phyloP scores from a whole-genome alignment of 2,113 vertebrate genomes.

The Sebastes schlegelii region DNA sequence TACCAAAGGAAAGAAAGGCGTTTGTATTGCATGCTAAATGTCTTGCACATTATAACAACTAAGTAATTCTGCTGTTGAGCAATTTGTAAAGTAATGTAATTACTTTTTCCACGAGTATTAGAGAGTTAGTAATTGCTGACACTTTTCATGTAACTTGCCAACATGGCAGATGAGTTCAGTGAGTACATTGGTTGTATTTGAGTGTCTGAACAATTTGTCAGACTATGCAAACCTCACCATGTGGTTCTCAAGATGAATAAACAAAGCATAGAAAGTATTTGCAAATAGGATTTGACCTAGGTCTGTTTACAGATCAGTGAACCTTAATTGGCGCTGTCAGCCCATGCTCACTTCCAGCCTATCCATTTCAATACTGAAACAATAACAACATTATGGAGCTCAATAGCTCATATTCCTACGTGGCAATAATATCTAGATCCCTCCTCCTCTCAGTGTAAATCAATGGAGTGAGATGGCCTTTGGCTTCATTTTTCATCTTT shows the following conservation, averaged over 20 bases:
- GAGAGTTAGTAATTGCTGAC: background rate
- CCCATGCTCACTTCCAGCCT: constrained; percentile 54
- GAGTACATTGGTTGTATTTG: background rate
- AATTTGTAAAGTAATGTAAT: background rate
- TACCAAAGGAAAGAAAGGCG: no score
- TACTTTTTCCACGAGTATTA: background rate
- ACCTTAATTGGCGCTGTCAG: constrained; percentile 73
- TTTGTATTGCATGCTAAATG: no score
- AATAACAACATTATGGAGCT: constrained; percentile 76
- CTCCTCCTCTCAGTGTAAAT: constrained; percentile 75
- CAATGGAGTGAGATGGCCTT: constrained; percentile 80
- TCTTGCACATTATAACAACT: no score
- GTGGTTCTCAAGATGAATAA: constrained; percentile 46
- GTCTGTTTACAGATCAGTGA: constrained; percentile 73
- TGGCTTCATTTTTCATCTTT: constrained; percentile 85
- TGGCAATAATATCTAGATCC: constrained; percentile 74
- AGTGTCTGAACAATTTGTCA: constrained; percentile 9
- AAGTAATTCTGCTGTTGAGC: background rate
- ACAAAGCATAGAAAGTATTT: constrained; percentile 55
- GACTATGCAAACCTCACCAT: constrained; percentile 3
- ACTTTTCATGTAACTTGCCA: background rate
- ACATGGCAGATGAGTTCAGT: background rate
- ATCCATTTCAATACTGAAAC: constrained; percentile 74
- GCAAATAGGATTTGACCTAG: constrained; percentile 56
- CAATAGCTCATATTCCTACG: constrained; percentile 76